phyloP scores from a whole-genome alignment of 2,113 vertebrate genomes.

The Onychostoma macrolepis region DNA sequence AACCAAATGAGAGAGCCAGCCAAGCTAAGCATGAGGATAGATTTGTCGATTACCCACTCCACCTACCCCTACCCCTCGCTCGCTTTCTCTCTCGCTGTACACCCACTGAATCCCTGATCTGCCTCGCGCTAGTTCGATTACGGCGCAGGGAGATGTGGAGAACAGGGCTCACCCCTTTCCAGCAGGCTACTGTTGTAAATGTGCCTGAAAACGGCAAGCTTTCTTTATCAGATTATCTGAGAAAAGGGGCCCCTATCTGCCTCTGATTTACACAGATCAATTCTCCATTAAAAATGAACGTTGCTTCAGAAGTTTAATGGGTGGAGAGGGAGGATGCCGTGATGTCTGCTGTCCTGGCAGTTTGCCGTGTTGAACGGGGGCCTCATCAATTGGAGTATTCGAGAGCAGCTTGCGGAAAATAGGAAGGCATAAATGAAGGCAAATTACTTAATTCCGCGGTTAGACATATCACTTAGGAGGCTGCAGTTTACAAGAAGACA shows the following conservation, averaged over 20 bases:
- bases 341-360: slow-evolving; percentile 34
- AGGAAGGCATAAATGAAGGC: slow-evolving; percentile 34
- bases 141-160: not conserved
- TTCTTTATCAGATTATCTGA: slow-evolving; percentile 55
- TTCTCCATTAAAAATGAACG: slow-evolving; percentile 59
- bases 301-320: slow-evolving; percentile 47
- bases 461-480: slow-evolving; percentile 39
- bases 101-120: slow-evolving; percentile 3
- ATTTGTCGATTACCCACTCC: slow-evolving; percentile 54
- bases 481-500: slow-evolving; percentile 37
- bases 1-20: slow-evolving; percentile 41
- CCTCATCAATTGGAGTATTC: slow-evolving; percentile 39
- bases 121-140: slow-evolving; percentile 32
- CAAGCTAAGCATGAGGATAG: slow-evolving; percentile 36
- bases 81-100: not conserved
- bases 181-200: slow-evolving; percentile 42
- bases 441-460: slow-evolving; percentile 49
- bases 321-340: slow-evolving; percentile 3
- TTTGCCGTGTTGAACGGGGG: slow-evolving; percentile 3
- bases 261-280: slow-evolving; percentile 57
- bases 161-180: slow-evolving; percentile 25
- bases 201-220: slow-evolving; percentile 18
- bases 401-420: slow-evolving; percentile 32
- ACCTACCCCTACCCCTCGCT: slow-evolving; percentile 10
- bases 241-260: slow-evolving; percentile 39